Evolutionary conservation across 2,888 invertebrate species (phyloP), one percentile per base, ranked within the genome.

Genomic region (Athalia circularis): DNA sequence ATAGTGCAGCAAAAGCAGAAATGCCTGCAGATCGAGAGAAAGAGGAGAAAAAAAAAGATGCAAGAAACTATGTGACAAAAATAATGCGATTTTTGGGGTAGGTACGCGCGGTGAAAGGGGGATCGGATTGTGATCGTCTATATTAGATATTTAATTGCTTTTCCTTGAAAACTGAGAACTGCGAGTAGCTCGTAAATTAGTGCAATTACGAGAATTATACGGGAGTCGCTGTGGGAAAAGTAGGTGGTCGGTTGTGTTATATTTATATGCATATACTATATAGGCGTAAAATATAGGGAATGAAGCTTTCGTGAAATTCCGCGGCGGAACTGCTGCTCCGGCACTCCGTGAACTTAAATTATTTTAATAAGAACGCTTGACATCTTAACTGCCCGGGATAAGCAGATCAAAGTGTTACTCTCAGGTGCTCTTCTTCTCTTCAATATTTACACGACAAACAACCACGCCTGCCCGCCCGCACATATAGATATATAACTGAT

Each of bases 361-460:
- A 87, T 88, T 86, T 87, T 86, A 87, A 87, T 87, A 87, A 88
- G 85, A 82, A 86, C 79, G 82, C 81, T 79, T 85, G 88, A 87
- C 86, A 82, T 86, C 82, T 87, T 87, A 87, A 88, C 84, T 86
- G 84, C 84, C 84, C 2, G 82, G 84, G 82, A 86, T 84, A 83
- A 85, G 81, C 81, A 83, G 86, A 88, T 88, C 87, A 88, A 88
- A 88, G 86, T 80, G 82, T 67, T 77, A 59, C 13, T 76, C 80
- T 68, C 85, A 85, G 86, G 86, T 86, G 86, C 45, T 72, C 57
- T 68, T 81, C 79, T 81, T 77, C 84, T 82, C 78, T 82, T 84
- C 82, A 80, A 81, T 87, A 87, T 88, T 87, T 87, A 87, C 87
- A 87, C 80, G 50, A 61, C 43, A 74, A 62, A 47, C 50, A 57